Evolutionary conservation across 2,113 vertebrate species (phyloP).

Genomic region (Microtus pennsylvanicus): DNA sequence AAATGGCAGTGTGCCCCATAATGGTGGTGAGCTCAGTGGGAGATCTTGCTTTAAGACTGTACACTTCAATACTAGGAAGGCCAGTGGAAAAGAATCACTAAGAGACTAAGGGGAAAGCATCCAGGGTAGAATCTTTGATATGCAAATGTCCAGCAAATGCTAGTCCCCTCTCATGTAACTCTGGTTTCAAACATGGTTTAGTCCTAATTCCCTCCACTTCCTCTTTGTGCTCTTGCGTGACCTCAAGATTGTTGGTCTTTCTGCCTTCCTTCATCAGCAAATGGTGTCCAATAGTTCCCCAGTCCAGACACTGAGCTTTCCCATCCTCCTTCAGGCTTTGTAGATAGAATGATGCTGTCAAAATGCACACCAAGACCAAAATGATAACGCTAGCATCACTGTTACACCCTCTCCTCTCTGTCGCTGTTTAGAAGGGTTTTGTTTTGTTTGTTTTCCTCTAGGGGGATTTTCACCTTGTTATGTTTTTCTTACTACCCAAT

Average conservation of each 20-base stretch:
- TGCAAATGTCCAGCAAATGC: background rate
- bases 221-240: background rate
- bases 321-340: background rate
- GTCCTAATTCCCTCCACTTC: background rate
- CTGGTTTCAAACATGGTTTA: background rate
- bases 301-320: background rate
- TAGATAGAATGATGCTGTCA: background rate
- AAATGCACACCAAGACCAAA: background rate
- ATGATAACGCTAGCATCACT: background rate
- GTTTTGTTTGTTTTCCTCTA: background rate
- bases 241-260: background rate
- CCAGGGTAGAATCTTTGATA: background rate
- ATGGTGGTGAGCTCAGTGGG: background rate
- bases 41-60: background rate
- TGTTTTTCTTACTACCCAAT: conserved; percentile 23
- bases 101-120: background rate
- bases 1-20: background rate
- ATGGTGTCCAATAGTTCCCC: no score
- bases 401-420: background rate
- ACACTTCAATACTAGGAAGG: background rate
- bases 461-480: background rate
- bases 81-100: background rate
- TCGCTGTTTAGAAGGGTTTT: background rate
- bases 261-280: background rate
- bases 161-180: background rate